These are phyloP conservation scores for Thecocarcelia acutangulata DNA, from an alignment of 2,888 invertebrate genomes.

Conservation along the genomic window DNA sequence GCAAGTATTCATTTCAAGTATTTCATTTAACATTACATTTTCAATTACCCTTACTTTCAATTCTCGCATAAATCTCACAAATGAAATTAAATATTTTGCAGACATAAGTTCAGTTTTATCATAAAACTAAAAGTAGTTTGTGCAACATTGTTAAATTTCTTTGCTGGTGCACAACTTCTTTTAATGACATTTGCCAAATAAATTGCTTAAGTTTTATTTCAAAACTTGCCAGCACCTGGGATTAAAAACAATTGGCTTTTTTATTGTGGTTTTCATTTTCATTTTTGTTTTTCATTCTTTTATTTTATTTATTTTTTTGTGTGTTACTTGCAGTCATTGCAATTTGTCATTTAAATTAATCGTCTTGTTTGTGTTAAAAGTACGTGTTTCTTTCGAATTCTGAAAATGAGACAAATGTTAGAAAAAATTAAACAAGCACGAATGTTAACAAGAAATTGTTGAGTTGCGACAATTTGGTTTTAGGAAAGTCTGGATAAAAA, in stretches of 20 bases:
- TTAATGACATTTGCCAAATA: conserved; percentile 38
- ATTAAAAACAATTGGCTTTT: not conserved
- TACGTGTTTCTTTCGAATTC: not conserved
- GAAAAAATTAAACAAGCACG: not conserved
- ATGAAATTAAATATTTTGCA: too few species aligned
- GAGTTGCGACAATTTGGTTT: too few species aligned
- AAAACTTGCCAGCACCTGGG: conserved; percentile 23
- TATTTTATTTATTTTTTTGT: too few species aligned
- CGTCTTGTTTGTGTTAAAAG: conserved; percentile 22
- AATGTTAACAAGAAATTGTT: not conserved
- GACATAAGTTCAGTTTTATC: too few species aligned
- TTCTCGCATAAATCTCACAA: too few species aligned
- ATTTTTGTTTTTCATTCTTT: too few species aligned
- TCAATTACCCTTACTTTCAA: too few species aligned
- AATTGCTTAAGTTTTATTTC: conserved; percentile 38
- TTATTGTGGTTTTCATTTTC: conserved; percentile 16
- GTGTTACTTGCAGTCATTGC: not conserved
- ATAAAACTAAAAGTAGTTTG: not conserved
- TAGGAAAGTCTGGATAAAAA: too few species aligned
- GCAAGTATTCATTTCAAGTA: too few species aligned
- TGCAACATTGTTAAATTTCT: conserved; percentile 19
- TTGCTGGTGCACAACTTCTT: conserved; percentile 25
- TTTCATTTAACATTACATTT: too few species aligned
- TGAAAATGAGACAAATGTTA: conserved; percentile 12
- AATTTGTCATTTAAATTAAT: conserved; percentile 54